Evolutionary conservation across 37 sponge, comb jelly and placozoan genomes (phyloP).

Genomic region (Agelas oroides): DNA sequence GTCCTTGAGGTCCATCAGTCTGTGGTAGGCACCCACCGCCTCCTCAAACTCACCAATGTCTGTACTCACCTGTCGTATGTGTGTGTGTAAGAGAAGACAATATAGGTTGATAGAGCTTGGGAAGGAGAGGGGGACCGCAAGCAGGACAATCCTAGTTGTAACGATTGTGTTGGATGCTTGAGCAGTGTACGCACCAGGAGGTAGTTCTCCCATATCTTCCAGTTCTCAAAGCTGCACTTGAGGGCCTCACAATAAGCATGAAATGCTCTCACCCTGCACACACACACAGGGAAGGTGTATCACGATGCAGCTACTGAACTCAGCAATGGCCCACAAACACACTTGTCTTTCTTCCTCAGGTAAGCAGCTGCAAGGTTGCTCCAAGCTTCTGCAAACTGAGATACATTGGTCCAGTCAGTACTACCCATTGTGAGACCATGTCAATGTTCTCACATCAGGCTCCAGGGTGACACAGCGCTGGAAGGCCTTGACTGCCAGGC

Average conservation of each 20-base stretch:
- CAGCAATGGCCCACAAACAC: neutral
- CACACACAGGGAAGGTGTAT: neutral
- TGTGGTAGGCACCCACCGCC: constrained; percentile 70
- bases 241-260: constrained; percentile 78
- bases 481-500: constrained; percentile 74
- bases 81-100: too few species aligned
- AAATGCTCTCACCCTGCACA: constrained; percentile 63
- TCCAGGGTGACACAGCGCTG: constrained; percentile 79
- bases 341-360: constrained; percentile 84
- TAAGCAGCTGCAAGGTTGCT: constrained; percentile 85
- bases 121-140: too few species aligned
- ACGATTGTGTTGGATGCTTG: too few species aligned
- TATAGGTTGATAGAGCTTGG: too few species aligned
- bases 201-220: constrained; percentile 96
- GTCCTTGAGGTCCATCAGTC: constrained; percentile 77
- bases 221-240: constrained; percentile 81
- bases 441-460: constrained; percentile 56
- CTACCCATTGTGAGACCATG: neutral
- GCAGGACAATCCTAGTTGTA: too few species aligned
- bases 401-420: too few species aligned
- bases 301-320: neutral
- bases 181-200: constrained; percentile 64
- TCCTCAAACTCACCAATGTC: constrained; percentile 76
- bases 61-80: constrained; percentile 63
- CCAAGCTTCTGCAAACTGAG: constrained; percentile 90